Evolutionary conservation across 2,888 invertebrate species (phyloP), one percentile per base, ranked within the genome.

Genomic region (Phasia obesa): DNA sequence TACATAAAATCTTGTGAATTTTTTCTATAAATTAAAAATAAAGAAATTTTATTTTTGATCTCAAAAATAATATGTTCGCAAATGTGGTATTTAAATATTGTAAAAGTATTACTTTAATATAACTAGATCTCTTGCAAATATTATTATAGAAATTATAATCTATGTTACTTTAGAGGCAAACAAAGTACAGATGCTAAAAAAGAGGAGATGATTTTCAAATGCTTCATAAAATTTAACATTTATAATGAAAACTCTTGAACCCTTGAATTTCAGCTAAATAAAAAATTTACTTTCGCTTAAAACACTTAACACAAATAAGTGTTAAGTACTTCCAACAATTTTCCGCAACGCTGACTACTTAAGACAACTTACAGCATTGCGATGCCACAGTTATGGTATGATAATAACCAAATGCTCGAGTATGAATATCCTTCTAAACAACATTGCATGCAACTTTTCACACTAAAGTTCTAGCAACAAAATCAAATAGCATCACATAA

Each of bases 281-380:
- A 47, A 65, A 57, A 78, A 70, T 65, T 4, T 62, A 79, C 65
- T 78, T 75, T 71, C 23, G 19, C 51, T 65, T 74, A 38, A 44
- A 75, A 75, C 75, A 65, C 78, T 83, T 79, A 79, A 79, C 83
- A 83, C 75, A 71, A 70, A 75, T 75, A 79, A 75, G 65, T 83
- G 79, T 79, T 78, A 83, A 83, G 83, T 70, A 75, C 70, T 71
- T 78, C n/a, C 64, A 78, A 60, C 69, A 82, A 82, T 82, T 82
- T 78, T 78, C 69, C 70, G 53, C 77, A 78, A 78, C 82, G 70
- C 51, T 75, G 78, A 47, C 64, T 75, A 57, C 74, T 74, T 51
- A 49, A 57, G 59, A 67, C 71, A 67, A 67, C 60, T 70, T 44
- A 65, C 47, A 60, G 27, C 60, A 73, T 42, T 65, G 47, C 44